Base-by-base conservation (phyloP, 2,888 invertebrate genomes). In the Crocallis elinguaria region DNA sequence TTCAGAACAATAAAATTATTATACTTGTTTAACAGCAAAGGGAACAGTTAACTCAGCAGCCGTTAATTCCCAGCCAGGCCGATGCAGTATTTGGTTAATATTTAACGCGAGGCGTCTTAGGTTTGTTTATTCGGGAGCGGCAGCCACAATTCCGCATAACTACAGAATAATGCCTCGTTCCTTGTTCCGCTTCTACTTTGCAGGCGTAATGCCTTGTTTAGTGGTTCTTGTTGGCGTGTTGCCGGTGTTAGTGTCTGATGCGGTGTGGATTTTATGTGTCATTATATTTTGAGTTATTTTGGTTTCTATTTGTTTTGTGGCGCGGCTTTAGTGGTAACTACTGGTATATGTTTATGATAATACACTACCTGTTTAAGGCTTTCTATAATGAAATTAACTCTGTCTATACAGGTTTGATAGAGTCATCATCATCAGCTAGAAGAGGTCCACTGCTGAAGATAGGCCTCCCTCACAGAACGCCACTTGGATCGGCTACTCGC, bases 141-240 rank as follows among this genome's bases (percentile, higher is more conserved):
- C 29, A 21, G 36, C 53, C 46, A 29, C 41, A 46, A 52, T 36
- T 35, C 39, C 42, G 53, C 42, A 48, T 53, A 53, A 53, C 53
- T 48, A 53, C 51, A 35, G 35, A 45, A 45, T 41, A 45, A 39
- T 29, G 39, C 41, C 27, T 13, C 41, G 30, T 16, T 27, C 33
- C 44, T 44, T 21, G 39, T 45, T 45, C 39, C 39, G 51, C n/a
- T 35, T 14, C 50, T 44, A 51, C 45, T 51, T 45, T 45, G 35
- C 51, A 45, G 21, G 16, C 16, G 23, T 44, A 32, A 44, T 45
- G 25, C 38, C 33, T 25, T 50, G 50, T 50, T 51, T 43, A 14
- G 51, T 17, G 38, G 50, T 38, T 50, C 42, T 30, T 32, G 50
- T 43, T 37, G 37, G 49, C 30, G 49, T 43, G 42, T 29, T 42